phyloP scores from a whole-genome alignment of 2,888 invertebrate species.

The Glyphotaelius pellucidus region DNA sequence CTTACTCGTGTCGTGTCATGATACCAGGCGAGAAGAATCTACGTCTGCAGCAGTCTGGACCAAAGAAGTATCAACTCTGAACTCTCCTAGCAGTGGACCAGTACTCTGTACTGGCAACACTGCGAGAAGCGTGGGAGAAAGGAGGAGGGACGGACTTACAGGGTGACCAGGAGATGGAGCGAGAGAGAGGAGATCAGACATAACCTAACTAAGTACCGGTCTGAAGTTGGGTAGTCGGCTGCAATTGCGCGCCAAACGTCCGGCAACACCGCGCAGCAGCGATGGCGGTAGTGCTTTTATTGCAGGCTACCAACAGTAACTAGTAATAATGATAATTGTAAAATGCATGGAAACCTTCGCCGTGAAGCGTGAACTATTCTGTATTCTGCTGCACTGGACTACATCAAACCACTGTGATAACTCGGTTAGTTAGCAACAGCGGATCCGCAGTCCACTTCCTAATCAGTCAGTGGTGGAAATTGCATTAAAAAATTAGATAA shows the following conservation, averaged over 20 bases:
- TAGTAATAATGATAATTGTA: neutral
- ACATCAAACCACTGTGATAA: neutral
- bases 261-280: neutral
- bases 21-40: neutral
- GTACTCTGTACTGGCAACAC: neutral
- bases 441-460: neutral
- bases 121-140: neutral
- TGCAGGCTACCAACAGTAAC: neutral
- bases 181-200: neutral
- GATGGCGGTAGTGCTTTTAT: neutral
- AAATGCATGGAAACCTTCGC: constrained; percentile 9
- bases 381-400: neutral
- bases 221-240: neutral
- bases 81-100: neutral
- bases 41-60: neutral
- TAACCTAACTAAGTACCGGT: neutral
- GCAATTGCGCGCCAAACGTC: constrained; percentile 15
- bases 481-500: neutral
- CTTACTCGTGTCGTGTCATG: neutral
- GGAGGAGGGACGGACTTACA: constrained; percentile 3
- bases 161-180: neutral
- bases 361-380: neutral
- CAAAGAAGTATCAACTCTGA: neutral
- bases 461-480: neutral
- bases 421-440: neutral